These are phyloP conservation scores for Scelioninae gen. 2 DNA, from an alignment of 2,888 invertebrate genomes.

Conservation along the genomic window DNA sequence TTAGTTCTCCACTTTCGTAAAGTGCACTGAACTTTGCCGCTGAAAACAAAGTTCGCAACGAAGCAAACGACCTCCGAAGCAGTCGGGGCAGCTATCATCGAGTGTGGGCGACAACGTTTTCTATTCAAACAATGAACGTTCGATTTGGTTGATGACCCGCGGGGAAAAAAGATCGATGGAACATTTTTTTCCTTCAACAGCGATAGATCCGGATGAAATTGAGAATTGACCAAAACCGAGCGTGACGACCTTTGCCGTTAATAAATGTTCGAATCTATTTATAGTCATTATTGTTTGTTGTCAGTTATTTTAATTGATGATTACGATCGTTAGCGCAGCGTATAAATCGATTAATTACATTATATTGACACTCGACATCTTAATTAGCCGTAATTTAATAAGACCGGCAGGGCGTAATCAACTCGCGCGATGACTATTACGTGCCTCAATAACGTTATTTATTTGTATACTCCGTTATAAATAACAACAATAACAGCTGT, in stretches of 20 bases:
- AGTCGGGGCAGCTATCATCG: not conserved
- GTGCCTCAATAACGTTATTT: not conserved
- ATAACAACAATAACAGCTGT: not conserved
- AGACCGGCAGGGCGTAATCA: not conserved
- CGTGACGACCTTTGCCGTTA: constrained; percentile 30
- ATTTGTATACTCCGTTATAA: not conserved
- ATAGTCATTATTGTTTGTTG: not conserved
- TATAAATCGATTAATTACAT: constrained; percentile 6
- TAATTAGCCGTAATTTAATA: not conserved
- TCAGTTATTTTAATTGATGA: constrained; percentile 15
- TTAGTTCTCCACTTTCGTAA: constrained; percentile 41
- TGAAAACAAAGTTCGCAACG: constrained; percentile 41
- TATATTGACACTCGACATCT: constrained; percentile 6
- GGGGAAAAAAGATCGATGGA: too few relatives aligned
- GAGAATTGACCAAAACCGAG: not conserved
- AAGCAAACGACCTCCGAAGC: constrained; percentile 34
- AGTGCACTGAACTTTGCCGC: constrained; percentile 44
- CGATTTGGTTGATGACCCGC: too few relatives aligned
- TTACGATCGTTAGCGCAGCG: too few relatives aligned
- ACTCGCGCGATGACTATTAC: not conserved
- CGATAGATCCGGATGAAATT: constrained; percentile 7
- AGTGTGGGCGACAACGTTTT: constrained; percentile 1
- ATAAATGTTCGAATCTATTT: constrained; percentile 15
- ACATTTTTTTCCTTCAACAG: too few relatives aligned
- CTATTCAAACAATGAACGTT: too few relatives aligned